phyloP scores from a whole-genome alignment of 2,888 invertebrate species.

The Graphium colonna region DNA sequence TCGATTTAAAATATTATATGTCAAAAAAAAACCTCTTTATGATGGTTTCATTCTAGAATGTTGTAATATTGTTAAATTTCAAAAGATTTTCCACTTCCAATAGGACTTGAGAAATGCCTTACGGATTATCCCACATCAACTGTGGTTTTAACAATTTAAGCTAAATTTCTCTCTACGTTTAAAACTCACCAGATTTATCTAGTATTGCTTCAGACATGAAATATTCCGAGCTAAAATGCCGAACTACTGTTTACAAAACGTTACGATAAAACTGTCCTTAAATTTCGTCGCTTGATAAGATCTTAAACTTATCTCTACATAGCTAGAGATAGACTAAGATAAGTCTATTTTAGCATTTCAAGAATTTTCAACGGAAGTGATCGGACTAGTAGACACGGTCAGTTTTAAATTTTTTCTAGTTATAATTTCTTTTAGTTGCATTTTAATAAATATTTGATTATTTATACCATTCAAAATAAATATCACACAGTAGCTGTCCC shows the following conservation, averaged over 20 bases:
- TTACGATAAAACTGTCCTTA: neutral
- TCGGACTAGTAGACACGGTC: neutral
- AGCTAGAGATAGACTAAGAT: neutral
- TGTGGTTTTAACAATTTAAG: neutral
- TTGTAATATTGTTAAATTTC: too few relatives aligned
- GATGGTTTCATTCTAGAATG: too few relatives aligned
- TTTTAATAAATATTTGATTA: too few relatives aligned
- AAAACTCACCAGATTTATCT: neutral
- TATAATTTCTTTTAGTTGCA: too few relatives aligned
- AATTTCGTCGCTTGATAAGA: conserved; percentile 6
- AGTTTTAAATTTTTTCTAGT: neutral
- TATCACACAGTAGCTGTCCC: too few relatives aligned
- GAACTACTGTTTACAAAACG: neutral
- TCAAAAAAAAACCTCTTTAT: too few relatives aligned
- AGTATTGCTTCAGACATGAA: neutral
- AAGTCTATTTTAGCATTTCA: neutral
- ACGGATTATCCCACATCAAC: too few relatives aligned
- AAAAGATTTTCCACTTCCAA: too few relatives aligned
- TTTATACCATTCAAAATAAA: too few relatives aligned
- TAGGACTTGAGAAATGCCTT: too few relatives aligned
- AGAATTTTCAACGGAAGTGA: neutral
- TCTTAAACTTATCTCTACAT: conserved; percentile 16
- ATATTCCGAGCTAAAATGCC: neutral
- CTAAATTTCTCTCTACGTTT: neutral
- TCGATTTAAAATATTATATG: too few relatives aligned